phyloP scores from a whole-genome alignment of 2,888 invertebrate genomes.

The Congeria kusceri region DNA sequence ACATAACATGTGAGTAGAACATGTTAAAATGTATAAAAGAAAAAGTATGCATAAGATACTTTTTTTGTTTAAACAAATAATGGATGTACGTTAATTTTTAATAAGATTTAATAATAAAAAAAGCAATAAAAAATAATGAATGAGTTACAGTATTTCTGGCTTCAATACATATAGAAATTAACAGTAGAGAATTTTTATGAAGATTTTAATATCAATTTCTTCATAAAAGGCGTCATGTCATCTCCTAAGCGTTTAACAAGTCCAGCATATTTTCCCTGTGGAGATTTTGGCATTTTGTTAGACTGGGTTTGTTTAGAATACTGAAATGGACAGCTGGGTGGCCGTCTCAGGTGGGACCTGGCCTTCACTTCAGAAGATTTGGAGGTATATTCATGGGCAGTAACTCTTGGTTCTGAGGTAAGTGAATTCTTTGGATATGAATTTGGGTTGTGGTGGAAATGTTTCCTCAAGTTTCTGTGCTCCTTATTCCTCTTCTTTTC shows the following conservation, averaged over 20 bases:
- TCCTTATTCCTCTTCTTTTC: slow-evolving; percentile 4
- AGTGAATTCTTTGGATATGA: slow-evolving; percentile 2
- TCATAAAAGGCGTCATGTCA: slow-evolving; percentile 51
- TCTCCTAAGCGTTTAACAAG: slow-evolving; percentile 62
- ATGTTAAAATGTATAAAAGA: no score
- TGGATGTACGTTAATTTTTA: no score
- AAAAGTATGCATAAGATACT: no score
- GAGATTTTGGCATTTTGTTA: slow-evolving; percentile 8
- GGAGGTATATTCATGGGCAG: neutral
- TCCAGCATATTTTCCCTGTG: slow-evolving; percentile 45
- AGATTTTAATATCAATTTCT: slow-evolving; percentile 21
- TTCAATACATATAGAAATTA: no score
- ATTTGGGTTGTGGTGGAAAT: slow-evolving; percentile 1
- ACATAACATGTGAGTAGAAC: no score
- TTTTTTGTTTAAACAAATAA: no score
- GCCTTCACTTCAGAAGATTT: neutral
- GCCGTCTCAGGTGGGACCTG: no score
- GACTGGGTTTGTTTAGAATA: slow-evolving; percentile 1
- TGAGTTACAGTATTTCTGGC: no score
- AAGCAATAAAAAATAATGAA: no score
- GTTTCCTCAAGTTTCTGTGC: slow-evolving; percentile 18
- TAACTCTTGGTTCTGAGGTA: neutral
- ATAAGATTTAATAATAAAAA: no score
- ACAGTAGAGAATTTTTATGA: neutral
- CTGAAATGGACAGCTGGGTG: neutral